These are phyloP conservation scores for Drosophila picticornis DNA, from an alignment of 2,888 invertebrate genomes.

Conservation along the genomic window DNA sequence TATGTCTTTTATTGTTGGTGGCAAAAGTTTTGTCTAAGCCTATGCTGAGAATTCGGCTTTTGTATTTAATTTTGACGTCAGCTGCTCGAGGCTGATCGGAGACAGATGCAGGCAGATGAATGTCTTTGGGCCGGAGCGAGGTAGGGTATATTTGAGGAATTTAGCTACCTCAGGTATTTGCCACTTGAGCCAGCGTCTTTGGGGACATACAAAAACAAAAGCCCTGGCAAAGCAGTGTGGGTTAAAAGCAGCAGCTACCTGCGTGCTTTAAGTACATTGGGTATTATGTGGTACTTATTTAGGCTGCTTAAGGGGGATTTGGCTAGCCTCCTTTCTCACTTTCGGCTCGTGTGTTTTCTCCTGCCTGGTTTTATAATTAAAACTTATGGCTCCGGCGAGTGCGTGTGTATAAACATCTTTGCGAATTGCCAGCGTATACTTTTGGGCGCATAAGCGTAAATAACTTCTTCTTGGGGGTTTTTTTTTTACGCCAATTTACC, in stretches of 20 bases:
- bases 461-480: conserved; percentile 27
- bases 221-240: conserved; percentile 6
- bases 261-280: conserved; percentile 50
- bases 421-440: conserved; percentile 17
- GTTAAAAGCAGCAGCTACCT: conserved; percentile 23
- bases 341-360: conserved; percentile 23
- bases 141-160: neutral
- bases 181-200: conserved; percentile 53
- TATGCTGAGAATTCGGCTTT: conserved; percentile 48
- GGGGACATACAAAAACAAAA: conserved; percentile 54
- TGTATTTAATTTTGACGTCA: conserved; percentile 64
- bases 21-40: conserved; percentile 64
- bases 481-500: conserved; percentile 33
- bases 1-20: conserved; percentile 35
- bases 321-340: conserved; percentile 20
- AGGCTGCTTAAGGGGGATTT: conserved; percentile 74
- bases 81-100: conserved; percentile 45
- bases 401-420: conserved; percentile 26
- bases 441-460: conserved; percentile 42
- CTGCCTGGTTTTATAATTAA: conserved; percentile 63
- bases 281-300: conserved; percentile 79
- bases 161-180: conserved; percentile 32
- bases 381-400: conserved; percentile 64
- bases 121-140: neutral
- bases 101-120: conserved; percentile 12